Percentiles rank a stretch among this genome's conserved stretches.
Evolutionary conservation across 2,888 invertebrate species (phyloP).

Genomic region (Salticus scenicus): DNA sequence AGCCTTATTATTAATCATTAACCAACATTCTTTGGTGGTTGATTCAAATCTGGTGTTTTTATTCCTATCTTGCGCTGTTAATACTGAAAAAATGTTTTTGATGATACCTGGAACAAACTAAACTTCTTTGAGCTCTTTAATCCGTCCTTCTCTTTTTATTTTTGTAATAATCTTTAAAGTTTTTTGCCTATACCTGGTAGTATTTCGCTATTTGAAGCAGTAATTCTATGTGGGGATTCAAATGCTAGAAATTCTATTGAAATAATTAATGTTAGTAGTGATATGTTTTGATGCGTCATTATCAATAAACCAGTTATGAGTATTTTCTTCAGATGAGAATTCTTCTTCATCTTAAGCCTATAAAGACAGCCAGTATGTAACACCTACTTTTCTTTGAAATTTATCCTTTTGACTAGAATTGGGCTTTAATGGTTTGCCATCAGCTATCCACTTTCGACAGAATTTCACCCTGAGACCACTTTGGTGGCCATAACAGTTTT

Average conservation of each 20-base stretch:
- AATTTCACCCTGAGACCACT: too few species aligned
- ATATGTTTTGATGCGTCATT: constrained; percentile 35
- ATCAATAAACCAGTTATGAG: too few species aligned
- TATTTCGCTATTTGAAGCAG: constrained; percentile 28
- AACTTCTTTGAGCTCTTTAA: constrained; percentile 33
- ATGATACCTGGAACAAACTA: constrained; percentile 38
- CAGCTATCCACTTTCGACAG: too few species aligned
- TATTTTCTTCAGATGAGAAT: too few species aligned
- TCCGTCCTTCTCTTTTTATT: background rate
- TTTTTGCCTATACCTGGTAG: constrained; percentile 34
- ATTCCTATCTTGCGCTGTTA: constrained; percentile 35
- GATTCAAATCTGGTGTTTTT: constrained; percentile 25
- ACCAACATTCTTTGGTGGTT: constrained; percentile 9
- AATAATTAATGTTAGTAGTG: constrained; percentile 8
- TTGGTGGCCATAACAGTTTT: too few species aligned
- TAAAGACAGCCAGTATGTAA: constrained; percentile 30
- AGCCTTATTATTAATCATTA: constrained; percentile 1
- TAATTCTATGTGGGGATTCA: constrained; percentile 13
- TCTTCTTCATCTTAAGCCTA: too few species aligned
- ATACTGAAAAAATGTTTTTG: constrained; percentile 7
- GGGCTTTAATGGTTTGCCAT: too few species aligned
- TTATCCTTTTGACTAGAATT: background rate
- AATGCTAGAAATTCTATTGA: background rate
- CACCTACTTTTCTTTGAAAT: background rate
- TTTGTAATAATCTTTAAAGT: constrained; percentile 16